These are phyloP conservation scores for Meriones psammophilus DNA, from an alignment of 2,797 vertebrate genomes.

Conservation along the genomic window DNA sequence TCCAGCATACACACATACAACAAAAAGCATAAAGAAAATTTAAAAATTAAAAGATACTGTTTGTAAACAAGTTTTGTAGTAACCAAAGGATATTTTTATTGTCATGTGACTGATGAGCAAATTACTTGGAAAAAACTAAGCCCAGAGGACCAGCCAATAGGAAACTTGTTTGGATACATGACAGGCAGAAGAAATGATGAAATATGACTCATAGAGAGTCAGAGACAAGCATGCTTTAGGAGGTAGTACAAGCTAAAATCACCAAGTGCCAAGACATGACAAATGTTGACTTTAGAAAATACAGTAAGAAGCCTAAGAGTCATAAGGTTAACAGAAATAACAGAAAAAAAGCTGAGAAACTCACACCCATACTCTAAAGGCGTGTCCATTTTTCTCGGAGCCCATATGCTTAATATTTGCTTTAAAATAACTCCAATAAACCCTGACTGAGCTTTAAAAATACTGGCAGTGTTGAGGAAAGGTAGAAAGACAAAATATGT, in stretches of 20 bases:
- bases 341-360: neutral
- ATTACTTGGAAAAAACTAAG: conserved; percentile 44
- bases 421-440: neutral
- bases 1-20: neutral
- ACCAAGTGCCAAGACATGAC: conserved; percentile 15
- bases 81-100: conserved; percentile 10
- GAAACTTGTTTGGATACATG: conserved; percentile 37
- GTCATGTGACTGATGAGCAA: conserved; percentile 25
- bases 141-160: neutral
- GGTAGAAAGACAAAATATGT: neutral
- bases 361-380: neutral
- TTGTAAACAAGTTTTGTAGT: conserved; percentile 20
- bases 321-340: neutral
- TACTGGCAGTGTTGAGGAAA: neutral
- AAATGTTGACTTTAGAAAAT: conserved; percentile 13
- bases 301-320: conserved; percentile 44
- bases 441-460: neutral
- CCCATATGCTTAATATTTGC: neutral
- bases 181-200: conserved; percentile 36
- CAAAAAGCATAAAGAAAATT: neutral
- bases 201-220: conserved; percentile 36
- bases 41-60: neutral
- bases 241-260: conserved; percentile 38
- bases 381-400: neutral
- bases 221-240: conserved; percentile 27